phyloP scores from a whole-genome alignment of 2,888 invertebrate genomes.

The Microplitis manilae region DNA sequence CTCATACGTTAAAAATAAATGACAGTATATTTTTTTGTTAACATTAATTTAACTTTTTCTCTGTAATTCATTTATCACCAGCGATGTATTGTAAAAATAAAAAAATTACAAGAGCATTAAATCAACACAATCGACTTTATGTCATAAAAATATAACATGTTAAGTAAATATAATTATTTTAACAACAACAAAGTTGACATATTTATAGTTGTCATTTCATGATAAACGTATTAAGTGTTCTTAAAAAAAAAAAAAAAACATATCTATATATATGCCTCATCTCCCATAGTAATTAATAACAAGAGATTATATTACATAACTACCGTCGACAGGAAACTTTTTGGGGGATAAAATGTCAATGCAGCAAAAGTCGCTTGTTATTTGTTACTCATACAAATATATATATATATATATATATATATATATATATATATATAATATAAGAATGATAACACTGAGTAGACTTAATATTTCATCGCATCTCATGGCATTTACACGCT shows the following conservation, averaged over 20 bases:
- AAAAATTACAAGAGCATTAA: background rate
- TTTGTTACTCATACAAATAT: background rate
- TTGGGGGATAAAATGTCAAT: background rate
- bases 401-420: background rate
- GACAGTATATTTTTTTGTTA: background rate
- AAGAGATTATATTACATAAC: background rate
- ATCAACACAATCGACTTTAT: background rate
- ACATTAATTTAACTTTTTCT: constrained; percentile 2
- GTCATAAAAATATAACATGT: background rate
- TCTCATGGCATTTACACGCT: background rate
- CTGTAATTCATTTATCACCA: background rate
- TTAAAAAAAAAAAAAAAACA: background rate
- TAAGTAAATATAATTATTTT: background rate
- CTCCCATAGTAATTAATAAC: background rate
- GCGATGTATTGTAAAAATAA: background rate
- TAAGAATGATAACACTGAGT: background rate
- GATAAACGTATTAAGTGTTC: background rate
- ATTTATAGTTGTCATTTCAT: background rate
- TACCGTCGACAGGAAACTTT: background rate
- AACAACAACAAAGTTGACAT: background rate
- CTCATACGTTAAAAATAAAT: background rate
- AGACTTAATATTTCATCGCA: constrained; percentile 35
- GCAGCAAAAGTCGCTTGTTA: background rate
- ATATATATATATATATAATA: background rate
- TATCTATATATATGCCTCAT: background rate